phyloP scores from a whole-genome alignment of 2,797 vertebrate species.

The Amphiprion clarkii region DNA sequence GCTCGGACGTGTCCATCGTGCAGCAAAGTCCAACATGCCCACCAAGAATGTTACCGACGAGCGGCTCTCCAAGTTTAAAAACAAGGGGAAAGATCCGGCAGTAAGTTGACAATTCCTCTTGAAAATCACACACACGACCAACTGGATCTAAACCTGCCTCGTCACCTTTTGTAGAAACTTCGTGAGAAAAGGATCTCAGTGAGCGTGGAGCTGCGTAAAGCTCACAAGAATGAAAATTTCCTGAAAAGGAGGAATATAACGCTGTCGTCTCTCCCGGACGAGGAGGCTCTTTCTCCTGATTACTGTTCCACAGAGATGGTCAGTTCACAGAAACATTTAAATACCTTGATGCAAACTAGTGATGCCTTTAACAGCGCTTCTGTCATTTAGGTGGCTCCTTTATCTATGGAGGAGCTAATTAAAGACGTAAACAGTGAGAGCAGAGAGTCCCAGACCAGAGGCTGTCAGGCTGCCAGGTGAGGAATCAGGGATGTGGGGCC shows the following conservation, averaged over 20 bases:
- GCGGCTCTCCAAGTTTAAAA: slow-evolving; percentile 90
- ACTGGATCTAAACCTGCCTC: rapidly evolving
- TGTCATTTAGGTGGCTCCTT: slow-evolving; percentile 61
- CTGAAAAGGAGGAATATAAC: slow-evolving; percentile 89
- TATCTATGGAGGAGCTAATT: slow-evolving; percentile 86
- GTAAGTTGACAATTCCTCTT: slow-evolving; percentile 76
- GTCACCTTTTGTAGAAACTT: slow-evolving; percentile 78
- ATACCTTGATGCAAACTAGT: rapidly evolving
- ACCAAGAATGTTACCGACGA: slow-evolving; percentile 63
- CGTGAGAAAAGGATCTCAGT: slow-evolving; percentile 85
- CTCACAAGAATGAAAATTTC: slow-evolving; percentile 89
- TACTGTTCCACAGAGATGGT: slow-evolving; percentile 59
- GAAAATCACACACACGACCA: rapidly evolving
- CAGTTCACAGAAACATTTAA: neutral
- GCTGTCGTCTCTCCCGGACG: slow-evolving; percentile 70
- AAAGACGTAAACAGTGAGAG: slow-evolving; percentile 79
- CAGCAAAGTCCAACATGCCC: slow-evolving; percentile 79
- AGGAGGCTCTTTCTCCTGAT: slow-evolving; percentile 74
- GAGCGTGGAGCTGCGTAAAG: slow-evolving; percentile 89
- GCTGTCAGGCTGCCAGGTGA: slow-evolving; percentile 91
- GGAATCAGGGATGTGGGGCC: slow-evolving; percentile 16
- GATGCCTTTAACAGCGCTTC: neutral
- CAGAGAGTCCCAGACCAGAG: slow-evolving; percentile 79
- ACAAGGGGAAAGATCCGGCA: slow-evolving; percentile 88
- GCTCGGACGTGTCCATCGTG: neutral